A percentile compares a stretch with the other conserved stretches of the same genome.
These are phyloP conservation scores for Ctenoplectra terminalis DNA, from an alignment of 1,140 invertebrate species.

Conservation along the genomic window DNA sequence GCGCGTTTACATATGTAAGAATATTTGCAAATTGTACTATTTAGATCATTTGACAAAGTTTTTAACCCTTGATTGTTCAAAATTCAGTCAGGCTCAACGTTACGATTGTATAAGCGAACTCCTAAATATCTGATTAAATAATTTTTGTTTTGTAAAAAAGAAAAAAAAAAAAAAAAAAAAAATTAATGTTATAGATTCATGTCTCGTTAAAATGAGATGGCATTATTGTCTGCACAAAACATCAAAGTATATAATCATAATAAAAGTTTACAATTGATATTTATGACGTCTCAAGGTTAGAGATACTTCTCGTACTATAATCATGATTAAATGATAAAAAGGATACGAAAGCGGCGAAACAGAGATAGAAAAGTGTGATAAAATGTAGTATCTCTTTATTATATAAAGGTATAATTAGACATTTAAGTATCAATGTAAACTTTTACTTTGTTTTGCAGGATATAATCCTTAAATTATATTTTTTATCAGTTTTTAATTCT, in stretches of 20 bases:
- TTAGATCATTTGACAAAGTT: slow-evolving; percentile 57
- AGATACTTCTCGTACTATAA: background rate
- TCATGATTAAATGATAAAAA: slow-evolving; percentile 6
- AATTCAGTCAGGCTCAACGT: slow-evolving; percentile 35
- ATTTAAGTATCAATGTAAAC: slow-evolving; percentile 50
- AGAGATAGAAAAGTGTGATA: slow-evolving; percentile 38
- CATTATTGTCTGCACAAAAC: slow-evolving; percentile 51
- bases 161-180: slow-evolving; percentile 14
- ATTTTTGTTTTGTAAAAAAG: no score
- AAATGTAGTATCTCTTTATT: slow-evolving; percentile 4
- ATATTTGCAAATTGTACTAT: slow-evolving; percentile 60
- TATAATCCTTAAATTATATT: slow-evolving; percentile 22
- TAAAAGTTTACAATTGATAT: slow-evolving; percentile 43
- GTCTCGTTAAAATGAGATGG: slow-evolving; percentile 16
- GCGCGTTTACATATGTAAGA: slow-evolving; percentile 45
- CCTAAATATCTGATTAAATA: slow-evolving; percentile 29
- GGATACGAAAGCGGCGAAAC: slow-evolving; percentile 16
- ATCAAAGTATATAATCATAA: slow-evolving; percentile 23
- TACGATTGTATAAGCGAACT: slow-evolving; percentile 22
- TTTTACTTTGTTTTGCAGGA: background rate
- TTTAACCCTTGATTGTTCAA: slow-evolving; percentile 68
- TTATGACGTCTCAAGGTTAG: slow-evolving; percentile 3
- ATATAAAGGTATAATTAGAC: slow-evolving; percentile 1
- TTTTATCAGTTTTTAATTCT: slow-evolving; percentile 16
- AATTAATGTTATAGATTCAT: slow-evolving; percentile 1